Evolutionary conservation across 2,113 vertebrate species (phyloP).

Genomic region (Sphyrna mokarran): DNA sequence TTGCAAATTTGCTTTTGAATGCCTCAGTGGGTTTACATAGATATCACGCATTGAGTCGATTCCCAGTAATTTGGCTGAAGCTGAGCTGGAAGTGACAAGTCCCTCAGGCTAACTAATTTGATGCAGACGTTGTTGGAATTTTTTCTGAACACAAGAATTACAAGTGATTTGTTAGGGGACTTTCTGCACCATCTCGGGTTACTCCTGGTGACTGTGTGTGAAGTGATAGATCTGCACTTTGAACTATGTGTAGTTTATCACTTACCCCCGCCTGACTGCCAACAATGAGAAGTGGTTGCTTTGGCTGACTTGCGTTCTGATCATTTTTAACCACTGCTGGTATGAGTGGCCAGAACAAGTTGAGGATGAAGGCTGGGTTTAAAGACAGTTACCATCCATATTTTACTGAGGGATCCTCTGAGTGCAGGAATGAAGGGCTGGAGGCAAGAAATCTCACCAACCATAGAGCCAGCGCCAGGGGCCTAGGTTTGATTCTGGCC

Average conservation of each 20-base stretch:
- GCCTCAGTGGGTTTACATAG: slow-evolving; percentile 1
- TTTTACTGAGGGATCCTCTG: not conserved
- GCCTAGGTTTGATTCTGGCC: not conserved
- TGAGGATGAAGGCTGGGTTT: not conserved
- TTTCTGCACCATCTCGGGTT: slow-evolving; percentile 1
- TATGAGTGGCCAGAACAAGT: not conserved
- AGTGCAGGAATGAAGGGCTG: not conserved
- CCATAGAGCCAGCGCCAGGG: not conserved
- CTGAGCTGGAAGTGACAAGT: slow-evolving; percentile 21
- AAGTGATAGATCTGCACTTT: slow-evolving; percentile 16
- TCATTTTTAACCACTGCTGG: not conserved
- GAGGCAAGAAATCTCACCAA: not conserved
- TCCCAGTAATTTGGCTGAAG: slow-evolving; percentile 28
- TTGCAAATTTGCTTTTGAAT: slow-evolving; percentile 8
- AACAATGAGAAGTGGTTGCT: not conserved
- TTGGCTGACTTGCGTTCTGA: not conserved
- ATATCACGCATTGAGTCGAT: not conserved
- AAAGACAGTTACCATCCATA: not conserved
- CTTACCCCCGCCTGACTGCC: not conserved
- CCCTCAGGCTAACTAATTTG: slow-evolving; percentile 31
- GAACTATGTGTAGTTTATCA: not conserved
- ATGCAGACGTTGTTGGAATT: slow-evolving; percentile 34
- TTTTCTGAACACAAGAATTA: slow-evolving; percentile 22
- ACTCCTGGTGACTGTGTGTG: slow-evolving; percentile 8
- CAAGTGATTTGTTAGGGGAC: slow-evolving; percentile 30